These are phyloP conservation scores for Brevipalpus yothersi DNA, from an alignment of 1,140 invertebrate genomes.

Conservation along the genomic window DNA sequence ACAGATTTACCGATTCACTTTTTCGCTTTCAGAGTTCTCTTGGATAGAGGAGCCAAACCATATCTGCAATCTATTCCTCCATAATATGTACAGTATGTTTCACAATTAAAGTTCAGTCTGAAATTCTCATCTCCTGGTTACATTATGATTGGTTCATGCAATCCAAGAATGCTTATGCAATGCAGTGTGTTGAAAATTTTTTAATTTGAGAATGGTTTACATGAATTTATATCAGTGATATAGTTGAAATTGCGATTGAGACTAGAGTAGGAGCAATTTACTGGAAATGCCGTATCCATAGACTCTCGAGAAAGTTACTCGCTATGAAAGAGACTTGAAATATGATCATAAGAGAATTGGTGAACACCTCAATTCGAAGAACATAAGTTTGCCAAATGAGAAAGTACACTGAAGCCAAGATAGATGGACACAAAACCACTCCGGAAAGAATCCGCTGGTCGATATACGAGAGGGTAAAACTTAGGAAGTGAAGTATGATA, in stretches of 20 bases:
- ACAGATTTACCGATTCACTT: slow-evolving; percentile 29
- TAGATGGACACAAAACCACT: background rate
- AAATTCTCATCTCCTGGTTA: too few species aligned
- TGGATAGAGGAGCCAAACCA: slow-evolving; percentile 11
- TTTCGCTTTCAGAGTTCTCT: slow-evolving; percentile 10
- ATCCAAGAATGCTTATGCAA: too few species aligned
- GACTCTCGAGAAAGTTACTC: background rate
- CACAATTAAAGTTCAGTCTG: too few species aligned
- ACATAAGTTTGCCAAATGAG: background rate
- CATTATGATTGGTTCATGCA: too few species aligned
- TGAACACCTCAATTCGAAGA: background rate
- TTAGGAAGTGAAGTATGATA: background rate
- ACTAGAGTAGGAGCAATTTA: too few species aligned
- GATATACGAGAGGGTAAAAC: background rate
- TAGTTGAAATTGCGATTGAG: too few species aligned
- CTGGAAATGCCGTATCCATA: too few species aligned
- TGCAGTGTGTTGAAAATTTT: too few species aligned
- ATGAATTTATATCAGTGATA: too few species aligned
- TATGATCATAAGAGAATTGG: background rate
- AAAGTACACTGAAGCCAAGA: background rate
- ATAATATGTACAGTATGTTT: too few species aligned
- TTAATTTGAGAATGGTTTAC: too few species aligned
- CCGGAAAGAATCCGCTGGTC: background rate
- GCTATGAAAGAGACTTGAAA: background rate
- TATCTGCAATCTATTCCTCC: too few species aligned